Conservation (phyloP, 1,140 invertebrate species). For the Belonocnema kinseyi region DNA sequence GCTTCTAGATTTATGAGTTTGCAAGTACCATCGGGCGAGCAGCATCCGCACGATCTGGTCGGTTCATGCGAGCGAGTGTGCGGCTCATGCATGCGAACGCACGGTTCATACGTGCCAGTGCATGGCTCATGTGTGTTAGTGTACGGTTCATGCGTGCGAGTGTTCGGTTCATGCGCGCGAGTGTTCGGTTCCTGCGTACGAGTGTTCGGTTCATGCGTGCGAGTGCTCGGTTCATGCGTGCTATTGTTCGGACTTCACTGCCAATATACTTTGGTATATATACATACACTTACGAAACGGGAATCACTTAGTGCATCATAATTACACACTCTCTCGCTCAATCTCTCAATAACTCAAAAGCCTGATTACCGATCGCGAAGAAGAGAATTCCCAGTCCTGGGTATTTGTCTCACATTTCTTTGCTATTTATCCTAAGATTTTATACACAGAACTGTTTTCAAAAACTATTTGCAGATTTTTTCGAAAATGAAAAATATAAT, state of each 20-base stretch:
- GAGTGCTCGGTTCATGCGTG: too few relatives aligned
- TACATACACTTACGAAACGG: conserved; percentile 52
- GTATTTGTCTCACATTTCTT: conserved; percentile 13
- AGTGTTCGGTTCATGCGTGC: too few relatives aligned
- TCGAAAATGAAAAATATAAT: too few relatives aligned
- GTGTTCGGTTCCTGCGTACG: too few relatives aligned
- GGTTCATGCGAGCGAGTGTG: conserved; percentile 25
- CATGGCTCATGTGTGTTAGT: too few relatives aligned
- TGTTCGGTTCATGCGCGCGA: too few relatives aligned
- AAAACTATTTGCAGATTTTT: too few relatives aligned
- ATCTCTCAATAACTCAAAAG: conserved; percentile 72
- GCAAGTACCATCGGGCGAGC: conserved; percentile 58
- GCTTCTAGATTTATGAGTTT: conserved; percentile 73
- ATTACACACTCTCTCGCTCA: conserved; percentile 62
- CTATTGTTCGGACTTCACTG: too few relatives aligned
- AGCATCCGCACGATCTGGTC: conserved; percentile 46
- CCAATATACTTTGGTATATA: too few relatives aligned
- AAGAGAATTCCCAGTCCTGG: neutral
- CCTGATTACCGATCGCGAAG: conserved; percentile 55
- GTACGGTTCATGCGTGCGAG: too few relatives aligned
- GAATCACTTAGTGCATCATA: conserved; percentile 72
- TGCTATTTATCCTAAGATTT: neutral
- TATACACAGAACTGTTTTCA: neutral
- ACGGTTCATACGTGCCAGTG: too few relatives aligned
- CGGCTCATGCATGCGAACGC: too few relatives aligned